Conservation (phyloP, 2,888 invertebrate genomes). For the Ferdinandea cuprea region DNA sequence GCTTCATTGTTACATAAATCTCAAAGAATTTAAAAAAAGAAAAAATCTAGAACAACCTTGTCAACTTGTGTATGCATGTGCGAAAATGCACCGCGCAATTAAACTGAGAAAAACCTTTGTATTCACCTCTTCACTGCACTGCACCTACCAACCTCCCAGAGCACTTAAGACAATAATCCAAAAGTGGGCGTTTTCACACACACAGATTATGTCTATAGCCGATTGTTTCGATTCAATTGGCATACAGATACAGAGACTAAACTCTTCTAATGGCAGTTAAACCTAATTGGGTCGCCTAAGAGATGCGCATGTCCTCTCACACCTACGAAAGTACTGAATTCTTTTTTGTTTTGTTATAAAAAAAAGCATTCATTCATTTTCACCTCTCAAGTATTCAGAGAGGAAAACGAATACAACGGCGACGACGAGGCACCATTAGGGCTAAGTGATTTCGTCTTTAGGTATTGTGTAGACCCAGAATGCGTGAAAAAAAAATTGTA, state of each 20-base stretch:
- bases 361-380: conserved; percentile 62
- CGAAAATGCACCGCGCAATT: conserved; percentile 68
- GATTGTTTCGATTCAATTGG: conserved; percentile 72
- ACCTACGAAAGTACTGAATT: conserved; percentile 1
- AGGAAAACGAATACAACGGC: conserved; percentile 57
- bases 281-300: conserved; percentile 71
- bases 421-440: conserved; percentile 67
- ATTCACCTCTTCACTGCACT: neutral
- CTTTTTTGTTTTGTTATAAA: neutral
- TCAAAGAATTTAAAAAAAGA: conserved; percentile 13
- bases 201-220: conserved; percentile 54
- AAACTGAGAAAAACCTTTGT: conserved; percentile 33
- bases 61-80: conserved; percentile 31
- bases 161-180: conserved; percentile 32
- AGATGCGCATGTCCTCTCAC: conserved; percentile 71
- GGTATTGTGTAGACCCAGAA: conserved; percentile 40
- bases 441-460: conserved; percentile 73
- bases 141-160: conserved; percentile 4
- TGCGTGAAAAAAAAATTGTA: conserved; percentile 16
- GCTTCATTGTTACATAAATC: conserved; percentile 19
- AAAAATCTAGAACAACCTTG: conserved; percentile 63
- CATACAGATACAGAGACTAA: conserved; percentile 48
- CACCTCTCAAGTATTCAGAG: conserved; percentile 66
- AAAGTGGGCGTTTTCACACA: conserved; percentile 71
- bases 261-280: conserved; percentile 67